Evolutionary conservation across 2,797 vertebrate species (phyloP).

Genomic region (Hyperoplus lanceolatus): DNA sequence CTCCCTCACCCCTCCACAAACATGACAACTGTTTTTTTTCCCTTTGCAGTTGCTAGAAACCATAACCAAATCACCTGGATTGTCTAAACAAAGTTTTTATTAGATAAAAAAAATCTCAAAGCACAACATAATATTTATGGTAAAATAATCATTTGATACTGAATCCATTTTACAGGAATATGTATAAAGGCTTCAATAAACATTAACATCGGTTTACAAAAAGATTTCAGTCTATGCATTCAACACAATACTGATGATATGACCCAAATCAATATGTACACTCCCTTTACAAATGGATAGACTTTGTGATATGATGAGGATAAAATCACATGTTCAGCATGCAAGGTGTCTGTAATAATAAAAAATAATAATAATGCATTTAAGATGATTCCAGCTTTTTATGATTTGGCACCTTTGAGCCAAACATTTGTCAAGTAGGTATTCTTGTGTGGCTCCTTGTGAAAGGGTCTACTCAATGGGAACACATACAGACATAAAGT

Average conservation of each 20-base stretch:
- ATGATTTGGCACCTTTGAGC: conserved; percentile 60
- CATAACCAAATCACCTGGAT: background rate
- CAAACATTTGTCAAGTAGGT: conserved; percentile 36
- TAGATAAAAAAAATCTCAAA: conserved; percentile 55
- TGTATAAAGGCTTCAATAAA: conserved; percentile 72
- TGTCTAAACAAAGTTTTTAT: conserved; percentile 55
- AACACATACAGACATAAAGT: conserved; percentile 6
- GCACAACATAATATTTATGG: conserved; percentile 57
- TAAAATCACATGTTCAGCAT: conserved; percentile 47
- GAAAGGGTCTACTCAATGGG: conserved; percentile 2
- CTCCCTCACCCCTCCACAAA: background rate
- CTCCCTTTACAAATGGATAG: conserved; percentile 50
- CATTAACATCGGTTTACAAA: conserved; percentile 68
- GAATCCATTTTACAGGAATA: conserved; percentile 62
- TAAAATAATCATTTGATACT: conserved; percentile 79
- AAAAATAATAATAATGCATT: conserved; percentile 5
- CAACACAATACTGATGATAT: conserved; percentile 67
- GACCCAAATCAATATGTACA: conserved; percentile 52
- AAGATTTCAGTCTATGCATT: conserved; percentile 50
- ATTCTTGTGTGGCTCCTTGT: conserved; percentile 7
- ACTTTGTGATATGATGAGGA: conserved; percentile 1
- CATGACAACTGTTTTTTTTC: background rate
- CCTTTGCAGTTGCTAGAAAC: background rate
- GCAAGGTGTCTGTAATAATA: conserved; percentile 10
- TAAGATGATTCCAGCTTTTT: conserved; percentile 21